These are phyloP conservation scores for Cotesia vestalis DNA, from an alignment of 1,140 invertebrate genomes.

Conservation along the genomic window DNA sequence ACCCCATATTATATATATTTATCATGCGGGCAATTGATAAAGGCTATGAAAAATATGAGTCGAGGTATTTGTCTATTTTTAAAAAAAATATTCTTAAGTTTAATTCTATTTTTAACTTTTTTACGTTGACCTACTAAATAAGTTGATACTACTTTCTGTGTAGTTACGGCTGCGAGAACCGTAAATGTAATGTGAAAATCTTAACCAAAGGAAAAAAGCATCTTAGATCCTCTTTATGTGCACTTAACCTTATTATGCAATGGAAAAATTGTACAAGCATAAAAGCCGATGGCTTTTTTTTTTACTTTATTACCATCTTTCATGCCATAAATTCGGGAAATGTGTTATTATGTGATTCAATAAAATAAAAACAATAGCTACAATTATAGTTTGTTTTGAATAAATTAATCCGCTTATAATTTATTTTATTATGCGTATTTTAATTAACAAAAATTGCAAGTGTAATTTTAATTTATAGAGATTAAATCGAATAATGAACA, in stretches of 20 bases:
- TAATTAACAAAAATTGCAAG: no score
- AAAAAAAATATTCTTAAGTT: background rate
- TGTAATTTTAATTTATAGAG: no score
- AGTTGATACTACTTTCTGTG: background rate
- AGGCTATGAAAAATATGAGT: background rate
- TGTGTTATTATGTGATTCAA: no score
- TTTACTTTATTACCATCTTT: background rate
- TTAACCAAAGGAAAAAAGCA: background rate
- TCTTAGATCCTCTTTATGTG: slow-evolving; percentile 17
- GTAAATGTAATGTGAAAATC: slow-evolving; percentile 10
- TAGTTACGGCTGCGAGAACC: background rate
- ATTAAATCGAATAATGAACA: no score
- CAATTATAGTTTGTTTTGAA: no score
- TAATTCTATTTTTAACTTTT: background rate
- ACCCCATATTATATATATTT: background rate
- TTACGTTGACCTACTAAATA: slow-evolving; percentile 10
- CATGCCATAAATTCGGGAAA: background rate
- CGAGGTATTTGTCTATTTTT: background rate
- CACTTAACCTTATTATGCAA: slow-evolving; percentile 33
- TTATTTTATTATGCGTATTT: no score
- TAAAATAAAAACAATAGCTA: no score
- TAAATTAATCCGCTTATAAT: no score
- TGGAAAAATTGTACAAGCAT: slow-evolving; percentile 16
- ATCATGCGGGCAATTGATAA: no score
- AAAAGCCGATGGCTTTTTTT: slow-evolving; percentile 8